A percentile compares a stretch with the other conserved stretches of the same genome.
Evolutionary conservation across 2,888 invertebrate species (phyloP).

Genomic region (Parnassius apollo): DNA sequence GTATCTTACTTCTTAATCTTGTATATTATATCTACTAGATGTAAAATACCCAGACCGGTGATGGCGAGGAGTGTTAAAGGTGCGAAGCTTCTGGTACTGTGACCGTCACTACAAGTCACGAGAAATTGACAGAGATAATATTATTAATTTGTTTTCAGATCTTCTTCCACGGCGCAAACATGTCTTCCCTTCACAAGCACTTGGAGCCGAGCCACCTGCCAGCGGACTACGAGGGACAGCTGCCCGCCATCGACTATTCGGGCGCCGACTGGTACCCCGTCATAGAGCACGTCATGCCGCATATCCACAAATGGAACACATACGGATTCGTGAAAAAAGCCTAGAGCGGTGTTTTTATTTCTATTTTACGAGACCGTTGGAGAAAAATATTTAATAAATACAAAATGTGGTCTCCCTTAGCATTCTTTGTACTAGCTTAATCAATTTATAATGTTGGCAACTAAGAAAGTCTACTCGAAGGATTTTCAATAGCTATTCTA

Average conservation of each 20-base stretch:
- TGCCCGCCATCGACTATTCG: slow-evolving; percentile 88
- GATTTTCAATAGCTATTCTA: not conserved
- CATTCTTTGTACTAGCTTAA: no score
- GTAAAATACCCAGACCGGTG: no score
- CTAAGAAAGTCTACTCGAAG: no score
- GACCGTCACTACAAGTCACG: no score
- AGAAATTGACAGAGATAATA: no score
- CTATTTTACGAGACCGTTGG: not conserved
- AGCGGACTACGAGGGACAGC: slow-evolving; percentile 87
- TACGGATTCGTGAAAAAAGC: slow-evolving; percentile 83
- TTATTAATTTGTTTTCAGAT: slow-evolving; percentile 78
- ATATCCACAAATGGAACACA: slow-evolving; percentile 85
- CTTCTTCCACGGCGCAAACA: slow-evolving; percentile 91
- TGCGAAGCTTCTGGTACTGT: no score
- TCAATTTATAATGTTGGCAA: no score
- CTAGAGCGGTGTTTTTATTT: slow-evolving; percentile 37
- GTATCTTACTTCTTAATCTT: no score
- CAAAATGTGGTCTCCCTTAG: not conserved
- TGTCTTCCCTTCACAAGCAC: slow-evolving; percentile 88
- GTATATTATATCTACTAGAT: no score
- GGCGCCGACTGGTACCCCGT: slow-evolving; percentile 89
- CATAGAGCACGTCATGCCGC: slow-evolving; percentile 83
- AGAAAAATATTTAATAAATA: no score
- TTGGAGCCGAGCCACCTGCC: slow-evolving; percentile 86
- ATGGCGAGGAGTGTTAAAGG: no score